A percentile compares a stretch with the other conserved stretches of the same genome.
phyloP scores from a whole-genome alignment of 1,140 invertebrate genomes.

The Papilio polytes region DNA sequence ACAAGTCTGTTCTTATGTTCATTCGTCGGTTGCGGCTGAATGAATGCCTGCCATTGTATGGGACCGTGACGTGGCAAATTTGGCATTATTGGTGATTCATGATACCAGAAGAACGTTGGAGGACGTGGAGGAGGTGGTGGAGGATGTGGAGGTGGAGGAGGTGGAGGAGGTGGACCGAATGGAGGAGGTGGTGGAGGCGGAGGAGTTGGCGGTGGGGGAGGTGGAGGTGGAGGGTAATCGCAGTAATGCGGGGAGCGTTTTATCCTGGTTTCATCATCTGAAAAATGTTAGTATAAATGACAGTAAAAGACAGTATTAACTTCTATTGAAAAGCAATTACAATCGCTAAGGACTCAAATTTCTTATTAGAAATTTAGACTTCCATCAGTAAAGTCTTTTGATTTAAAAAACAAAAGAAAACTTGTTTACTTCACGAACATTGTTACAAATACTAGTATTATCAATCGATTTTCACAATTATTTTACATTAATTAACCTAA shows the following conservation, averaged over 20 bases:
- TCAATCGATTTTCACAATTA: too few species aligned
- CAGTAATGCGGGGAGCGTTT: conserved; percentile 57
- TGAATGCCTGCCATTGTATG: conserved; percentile 13
- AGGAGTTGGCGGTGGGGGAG: conserved; percentile 42
- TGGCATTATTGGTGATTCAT: neutral
- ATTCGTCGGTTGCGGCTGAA: conserved; percentile 9
- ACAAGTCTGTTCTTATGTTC: neutral
- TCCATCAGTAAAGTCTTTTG: too few species aligned
- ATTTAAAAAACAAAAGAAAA: too few species aligned
- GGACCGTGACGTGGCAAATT: conserved; percentile 12
- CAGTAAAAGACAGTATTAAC: too few species aligned
- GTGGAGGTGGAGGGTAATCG: conserved; percentile 38
- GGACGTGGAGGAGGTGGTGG: conserved; percentile 48
- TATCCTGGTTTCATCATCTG: conserved; percentile 53
- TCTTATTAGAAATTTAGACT: too few species aligned
- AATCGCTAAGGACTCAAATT: too few species aligned
- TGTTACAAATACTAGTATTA: too few species aligned
- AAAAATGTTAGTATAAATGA: conserved; percentile 22
- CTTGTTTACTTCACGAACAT: too few species aligned
- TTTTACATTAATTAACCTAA: neutral
- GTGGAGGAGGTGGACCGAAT: conserved; percentile 41
- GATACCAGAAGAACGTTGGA: conserved; percentile 40
- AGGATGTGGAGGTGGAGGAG: conserved; percentile 47
- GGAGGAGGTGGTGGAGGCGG: conserved; percentile 49
- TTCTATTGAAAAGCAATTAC: too few species aligned